phyloP scores from a whole-genome alignment of 2,113 vertebrate species.

The Castor canadensis region DNA sequence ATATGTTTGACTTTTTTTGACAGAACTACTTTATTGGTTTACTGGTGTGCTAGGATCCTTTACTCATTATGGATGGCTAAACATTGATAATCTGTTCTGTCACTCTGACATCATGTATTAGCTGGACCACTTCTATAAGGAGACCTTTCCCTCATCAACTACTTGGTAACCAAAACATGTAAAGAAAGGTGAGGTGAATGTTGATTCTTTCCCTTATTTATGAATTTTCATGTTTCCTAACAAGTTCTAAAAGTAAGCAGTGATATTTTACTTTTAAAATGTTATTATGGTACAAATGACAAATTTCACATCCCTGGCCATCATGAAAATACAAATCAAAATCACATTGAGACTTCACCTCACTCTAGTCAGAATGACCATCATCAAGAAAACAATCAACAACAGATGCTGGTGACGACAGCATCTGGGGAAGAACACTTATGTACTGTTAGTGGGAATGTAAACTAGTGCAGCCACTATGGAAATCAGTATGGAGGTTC shows the following conservation, averaged over 20 bases:
- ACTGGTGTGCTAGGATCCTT: neutral
- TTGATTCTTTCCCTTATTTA: neutral
- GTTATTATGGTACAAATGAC: no score
- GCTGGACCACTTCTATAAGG: neutral
- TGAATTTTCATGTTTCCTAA: constrained; percentile 11
- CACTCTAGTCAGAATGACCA: no score
- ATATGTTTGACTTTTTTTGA: neutral
- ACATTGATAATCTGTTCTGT: neutral
- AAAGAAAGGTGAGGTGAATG: neutral
- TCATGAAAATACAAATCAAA: no score
- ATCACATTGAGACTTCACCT: no score
- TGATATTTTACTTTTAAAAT: constrained; percentile 12
- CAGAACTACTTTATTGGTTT: neutral
- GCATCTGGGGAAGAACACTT: no score
- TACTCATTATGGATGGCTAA: neutral
- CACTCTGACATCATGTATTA: neutral
- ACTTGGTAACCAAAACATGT: neutral
- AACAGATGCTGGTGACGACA: no score
- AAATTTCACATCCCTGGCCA: no score
- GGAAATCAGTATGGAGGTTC: no score
- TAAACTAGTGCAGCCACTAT: no score
- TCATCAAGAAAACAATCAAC: no score
- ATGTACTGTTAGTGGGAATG: no score
- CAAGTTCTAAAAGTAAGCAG: neutral
- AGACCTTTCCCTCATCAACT: neutral